Evolutionary conservation across 1,140 invertebrate species (phyloP), one percentile per base, ranked within the genome.

Genomic region (Aricia agestis): DNA sequence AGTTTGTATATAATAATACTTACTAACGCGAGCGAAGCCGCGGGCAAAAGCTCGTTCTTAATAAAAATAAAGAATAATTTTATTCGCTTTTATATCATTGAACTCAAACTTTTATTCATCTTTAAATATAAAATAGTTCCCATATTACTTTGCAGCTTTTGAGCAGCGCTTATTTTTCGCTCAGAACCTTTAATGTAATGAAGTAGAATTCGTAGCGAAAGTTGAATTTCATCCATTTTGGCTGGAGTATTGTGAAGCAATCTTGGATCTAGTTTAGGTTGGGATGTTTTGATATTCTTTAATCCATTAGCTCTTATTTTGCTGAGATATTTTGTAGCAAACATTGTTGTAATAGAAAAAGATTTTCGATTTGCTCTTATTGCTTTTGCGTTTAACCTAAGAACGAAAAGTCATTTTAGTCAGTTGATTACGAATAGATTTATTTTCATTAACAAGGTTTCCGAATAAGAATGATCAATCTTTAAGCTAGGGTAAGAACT

Each of bases 231-330:
- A 13, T 52, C 45, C 45, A 52, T 52, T 52, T 52, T 52, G 45
- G 45, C 45, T 52, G 13, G 13, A 52, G 45, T 9, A 52, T 52
- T 52, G 45, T 52, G 45, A 52, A 52, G 45, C 45, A 52, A 52
- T 52, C 45, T 52, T 13, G 6, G 45, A 52, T 11, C 45, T 52
- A 52, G 45, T 52, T 52, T 52, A 52, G 10, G 3, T 52, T 52
- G 45, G 11, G 13, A 52, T 52, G 45, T 52, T 15, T 52, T 52
- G 45, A 52, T 52, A 52, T 52, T 52, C 45, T 52, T 52, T 52
- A 15, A 52, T 52, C 45, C 45, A 52, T 52, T 52, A 52, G 45
- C 45, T 52, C 45, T 52, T 52, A 52, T 52, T 52, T 52, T 52
- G 36, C 11, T 52, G 45, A 4, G 45, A 13, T 52, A 52, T 52